Percentiles rank a stretch among this genome's conserved stretches.
Conservation (phyloP, 2,113 vertebrate genomes). For the Pygoscelis adeliae region DNA sequence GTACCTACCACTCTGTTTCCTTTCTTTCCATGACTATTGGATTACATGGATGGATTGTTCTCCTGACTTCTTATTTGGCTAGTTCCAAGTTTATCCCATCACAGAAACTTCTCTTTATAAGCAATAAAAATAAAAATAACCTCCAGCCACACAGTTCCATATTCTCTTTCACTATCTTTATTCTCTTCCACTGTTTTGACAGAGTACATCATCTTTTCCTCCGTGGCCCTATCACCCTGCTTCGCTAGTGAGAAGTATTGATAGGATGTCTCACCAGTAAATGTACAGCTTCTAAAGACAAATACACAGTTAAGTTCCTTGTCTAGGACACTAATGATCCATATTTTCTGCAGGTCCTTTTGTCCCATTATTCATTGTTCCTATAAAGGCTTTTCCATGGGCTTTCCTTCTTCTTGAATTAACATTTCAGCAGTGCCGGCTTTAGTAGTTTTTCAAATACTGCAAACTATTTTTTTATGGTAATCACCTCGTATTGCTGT, state of each 20-base stretch:
- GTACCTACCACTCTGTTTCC: not conserved
- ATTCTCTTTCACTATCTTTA: not conserved
- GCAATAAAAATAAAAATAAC: not conserved
- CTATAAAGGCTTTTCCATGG: not conserved
- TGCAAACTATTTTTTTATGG: not conserved
- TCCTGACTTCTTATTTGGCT: not conserved
- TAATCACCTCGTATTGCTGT: not conserved
- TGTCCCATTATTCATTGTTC: not conserved
- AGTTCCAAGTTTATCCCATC: not conserved
- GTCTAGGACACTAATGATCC: not conserved
- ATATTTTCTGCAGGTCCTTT: not conserved
- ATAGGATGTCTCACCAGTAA: not conserved
- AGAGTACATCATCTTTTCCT: not conserved
- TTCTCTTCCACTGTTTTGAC: not conserved
- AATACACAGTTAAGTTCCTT: not conserved
- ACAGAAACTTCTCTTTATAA: not conserved
- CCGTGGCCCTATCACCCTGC: not conserved
- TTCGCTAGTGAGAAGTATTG: not conserved
- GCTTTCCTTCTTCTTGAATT: not conserved
- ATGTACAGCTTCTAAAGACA: not conserved
- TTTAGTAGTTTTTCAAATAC: not conserved
- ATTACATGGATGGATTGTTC: not conserved
- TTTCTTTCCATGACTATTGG: not conserved
- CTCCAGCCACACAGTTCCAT: not conserved
- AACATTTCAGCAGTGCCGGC: not conserved